phyloP scores from a whole-genome alignment of 2,797 vertebrate genomes.

The Botia kubotai region DNA sequence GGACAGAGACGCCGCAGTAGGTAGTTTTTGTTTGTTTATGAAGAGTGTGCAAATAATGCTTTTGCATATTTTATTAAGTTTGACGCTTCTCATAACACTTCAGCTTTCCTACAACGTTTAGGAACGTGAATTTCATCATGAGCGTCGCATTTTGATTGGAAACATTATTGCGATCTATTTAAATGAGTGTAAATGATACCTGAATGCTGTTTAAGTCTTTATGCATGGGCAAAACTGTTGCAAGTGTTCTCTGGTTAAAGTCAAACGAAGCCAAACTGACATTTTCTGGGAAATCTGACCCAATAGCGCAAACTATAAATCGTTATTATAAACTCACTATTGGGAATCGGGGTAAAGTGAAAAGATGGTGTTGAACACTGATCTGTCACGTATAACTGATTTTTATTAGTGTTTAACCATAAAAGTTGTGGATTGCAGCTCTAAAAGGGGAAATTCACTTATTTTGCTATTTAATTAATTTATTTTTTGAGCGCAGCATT shows the following conservation, averaged over 20 bases:
- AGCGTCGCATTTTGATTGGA: background rate
- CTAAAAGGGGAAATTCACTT: constrained; percentile 33
- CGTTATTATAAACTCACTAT: no score
- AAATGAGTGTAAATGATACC: constrained; percentile 21
- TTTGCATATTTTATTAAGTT: constrained; percentile 33
- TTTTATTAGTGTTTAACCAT: no score
- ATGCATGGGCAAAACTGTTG: constrained; percentile 36
- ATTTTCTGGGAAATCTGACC: no score
- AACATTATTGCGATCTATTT: constrained; percentile 25
- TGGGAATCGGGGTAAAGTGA: no score
- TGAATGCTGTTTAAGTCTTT: constrained; percentile 29
- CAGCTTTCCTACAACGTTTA: background rate
- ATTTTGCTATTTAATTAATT: constrained; percentile 1
- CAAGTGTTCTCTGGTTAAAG: constrained; percentile 31
- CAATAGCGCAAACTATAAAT: no score
- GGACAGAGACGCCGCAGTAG: constrained; percentile 34
- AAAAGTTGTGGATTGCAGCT: no score
- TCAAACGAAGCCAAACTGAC: no score
- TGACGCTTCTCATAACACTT: background rate
- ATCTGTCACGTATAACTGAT: no score
- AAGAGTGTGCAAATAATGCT: constrained; percentile 21
- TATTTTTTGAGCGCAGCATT: constrained; percentile 48
- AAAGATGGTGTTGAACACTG: no score
- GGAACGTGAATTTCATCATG: constrained; percentile 1
- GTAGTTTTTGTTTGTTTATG: constrained; percentile 25